phyloP scores from a whole-genome alignment of 2,113 vertebrate genomes.

The Percopsis transmontana region DNA sequence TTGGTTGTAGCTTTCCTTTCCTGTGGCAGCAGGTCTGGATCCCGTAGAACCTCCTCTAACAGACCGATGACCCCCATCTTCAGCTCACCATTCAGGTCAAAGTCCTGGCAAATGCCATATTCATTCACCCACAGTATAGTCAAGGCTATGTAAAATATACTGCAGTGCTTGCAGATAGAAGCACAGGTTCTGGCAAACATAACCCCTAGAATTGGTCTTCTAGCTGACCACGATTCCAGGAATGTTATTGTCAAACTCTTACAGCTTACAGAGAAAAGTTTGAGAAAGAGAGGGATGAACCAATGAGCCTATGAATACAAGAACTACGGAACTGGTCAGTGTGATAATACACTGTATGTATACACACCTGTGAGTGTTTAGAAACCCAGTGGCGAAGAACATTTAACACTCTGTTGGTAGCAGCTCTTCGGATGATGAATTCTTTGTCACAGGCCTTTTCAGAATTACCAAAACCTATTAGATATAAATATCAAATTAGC shows the following conservation, averaged over 20 bases:
- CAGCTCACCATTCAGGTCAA: conserved; percentile 89
- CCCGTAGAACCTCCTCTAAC: conserved; percentile 91
- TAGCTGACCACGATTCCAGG: too few species aligned
- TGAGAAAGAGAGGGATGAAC: too few species aligned
- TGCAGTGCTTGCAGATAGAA: not conserved
- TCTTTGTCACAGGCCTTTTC: conserved; percentile 94
- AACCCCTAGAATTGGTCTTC: too few species aligned
- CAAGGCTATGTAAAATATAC: too few species aligned
- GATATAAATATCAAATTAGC: conserved; percentile 5
- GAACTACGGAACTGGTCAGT: too few species aligned
- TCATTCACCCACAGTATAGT: not conserved
- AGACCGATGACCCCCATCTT: conserved; percentile 88
- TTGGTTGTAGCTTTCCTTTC: conserved; percentile 95
- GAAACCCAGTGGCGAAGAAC: conserved; percentile 98
- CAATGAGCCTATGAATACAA: too few species aligned
- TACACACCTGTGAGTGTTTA: conserved; percentile 90
- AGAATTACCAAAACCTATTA: conserved; percentile 84
- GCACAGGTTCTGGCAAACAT: not conserved
- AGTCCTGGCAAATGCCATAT: conserved; percentile 81
- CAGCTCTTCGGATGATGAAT: conserved; percentile 93
- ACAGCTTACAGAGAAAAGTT: too few species aligned
- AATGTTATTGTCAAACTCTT: too few species aligned
- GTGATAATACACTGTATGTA: too few species aligned
- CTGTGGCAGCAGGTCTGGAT: conserved; percentile 93
- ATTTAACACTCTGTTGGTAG: conserved; percentile 94